A percentile compares a stretch with the other conserved stretches of the same genome.
Conservation (phyloP, 2,113 vertebrate species). For the Odontophorus gujanensis region DNA sequence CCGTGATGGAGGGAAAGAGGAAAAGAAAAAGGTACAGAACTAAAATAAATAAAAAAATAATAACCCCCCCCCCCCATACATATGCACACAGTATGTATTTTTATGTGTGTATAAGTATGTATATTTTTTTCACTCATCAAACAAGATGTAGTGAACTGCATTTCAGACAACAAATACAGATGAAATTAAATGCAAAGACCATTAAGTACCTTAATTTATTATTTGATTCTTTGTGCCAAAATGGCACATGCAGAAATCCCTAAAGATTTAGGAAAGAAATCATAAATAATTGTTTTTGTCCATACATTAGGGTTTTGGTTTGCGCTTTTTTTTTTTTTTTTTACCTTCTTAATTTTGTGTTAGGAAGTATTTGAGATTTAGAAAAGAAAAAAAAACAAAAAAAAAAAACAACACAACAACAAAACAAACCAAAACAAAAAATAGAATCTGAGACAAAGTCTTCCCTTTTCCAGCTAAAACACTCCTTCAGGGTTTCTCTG, state of each 20-base stretch:
- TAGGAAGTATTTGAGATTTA: background rate
- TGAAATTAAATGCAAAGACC: background rate
- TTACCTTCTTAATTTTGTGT: background rate
- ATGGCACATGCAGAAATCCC: background rate
- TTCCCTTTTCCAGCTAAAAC: background rate
- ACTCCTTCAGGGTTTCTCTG: background rate
- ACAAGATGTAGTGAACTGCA: background rate
- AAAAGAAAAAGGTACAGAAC: background rate
- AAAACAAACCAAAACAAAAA: background rate
- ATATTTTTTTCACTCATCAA: background rate
- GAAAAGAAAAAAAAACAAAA: background rate
- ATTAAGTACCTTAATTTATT: background rate
- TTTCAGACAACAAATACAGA: slow-evolving; percentile 1
- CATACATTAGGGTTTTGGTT: background rate
- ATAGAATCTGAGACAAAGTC: background rate
- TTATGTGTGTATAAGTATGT: background rate
- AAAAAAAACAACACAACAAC: background rate
- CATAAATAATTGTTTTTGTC: background rate
- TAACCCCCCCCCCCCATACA: no score
- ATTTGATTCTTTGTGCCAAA: background rate
- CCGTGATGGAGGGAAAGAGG: background rate
- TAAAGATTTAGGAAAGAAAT: background rate
- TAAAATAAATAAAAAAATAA: background rate
- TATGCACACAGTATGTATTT: accelerated
- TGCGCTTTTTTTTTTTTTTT: background rate